These are phyloP conservation scores for Peribatodes rhomboidaria DNA, from an alignment of 2,888 invertebrate species.

Conservation along the genomic window DNA sequence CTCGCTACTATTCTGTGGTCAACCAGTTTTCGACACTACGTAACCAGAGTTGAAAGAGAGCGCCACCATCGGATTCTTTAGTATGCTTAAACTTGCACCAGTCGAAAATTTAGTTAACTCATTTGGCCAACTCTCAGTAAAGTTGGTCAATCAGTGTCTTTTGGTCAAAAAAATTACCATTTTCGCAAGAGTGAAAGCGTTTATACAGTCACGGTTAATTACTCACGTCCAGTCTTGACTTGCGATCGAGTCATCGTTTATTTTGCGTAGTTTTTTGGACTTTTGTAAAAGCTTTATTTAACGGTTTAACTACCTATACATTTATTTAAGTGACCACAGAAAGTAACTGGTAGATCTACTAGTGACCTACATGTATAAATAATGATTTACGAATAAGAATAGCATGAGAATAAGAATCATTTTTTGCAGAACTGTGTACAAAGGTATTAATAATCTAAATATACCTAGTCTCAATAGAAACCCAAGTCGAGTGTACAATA, in stretches of 20 bases:
- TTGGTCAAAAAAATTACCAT: constrained; percentile 41
- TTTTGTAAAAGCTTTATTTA: not conserved
- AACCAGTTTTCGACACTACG: constrained; percentile 41
- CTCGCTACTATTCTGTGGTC: constrained; percentile 38
- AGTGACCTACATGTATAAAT: no score
- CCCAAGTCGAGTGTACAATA: no score
- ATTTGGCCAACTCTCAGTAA: not conserved
- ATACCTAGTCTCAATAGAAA: no score
- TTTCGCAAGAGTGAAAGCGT: constrained; percentile 42
- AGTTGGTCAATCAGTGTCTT: not conserved
- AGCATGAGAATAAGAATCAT: no score
- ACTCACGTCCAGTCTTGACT: not conserved
- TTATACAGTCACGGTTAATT: constrained; percentile 26
- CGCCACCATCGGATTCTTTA: not conserved
- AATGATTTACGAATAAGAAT: no score
- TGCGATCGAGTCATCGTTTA: not conserved
- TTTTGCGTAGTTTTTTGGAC: not conserved
- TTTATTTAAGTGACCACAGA: no score
- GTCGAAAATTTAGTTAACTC: not conserved
- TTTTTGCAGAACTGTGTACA: no score
- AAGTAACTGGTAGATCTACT: no score
- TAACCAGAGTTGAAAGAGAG: constrained; percentile 30
- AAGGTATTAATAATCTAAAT: no score
- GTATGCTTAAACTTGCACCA: not conserved
- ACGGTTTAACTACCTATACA: no score